phyloP scores from a whole-genome alignment of 2,113 vertebrate genomes.

The Hemiscyllium ocellatum region DNA sequence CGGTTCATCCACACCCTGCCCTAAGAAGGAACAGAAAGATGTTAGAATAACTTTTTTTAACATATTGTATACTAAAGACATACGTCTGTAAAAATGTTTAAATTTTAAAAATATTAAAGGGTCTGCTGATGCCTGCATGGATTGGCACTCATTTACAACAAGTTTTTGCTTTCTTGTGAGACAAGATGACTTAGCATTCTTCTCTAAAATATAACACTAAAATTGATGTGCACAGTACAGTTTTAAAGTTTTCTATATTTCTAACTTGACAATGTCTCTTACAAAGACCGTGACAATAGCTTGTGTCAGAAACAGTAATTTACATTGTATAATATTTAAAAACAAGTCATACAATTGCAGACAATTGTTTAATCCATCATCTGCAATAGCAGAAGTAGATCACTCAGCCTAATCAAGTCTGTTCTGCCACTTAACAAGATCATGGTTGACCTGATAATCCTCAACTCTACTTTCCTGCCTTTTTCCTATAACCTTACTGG shows the following conservation, averaged over 20 bases:
- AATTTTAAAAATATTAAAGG: not conserved
- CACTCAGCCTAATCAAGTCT: no score
- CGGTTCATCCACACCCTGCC: conserved; percentile 80
- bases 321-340: not conserved
- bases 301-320: not conserved
- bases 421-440: no score
- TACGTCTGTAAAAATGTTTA: not conserved
- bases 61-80: not conserved
- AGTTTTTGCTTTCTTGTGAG: not conserved
- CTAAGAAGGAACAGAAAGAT: conserved; percentile 48
- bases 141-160: not conserved
- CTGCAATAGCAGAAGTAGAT: no score
- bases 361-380: no score
- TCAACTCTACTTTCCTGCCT: no score
- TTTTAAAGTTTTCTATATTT: not conserved
- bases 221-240: not conserved
- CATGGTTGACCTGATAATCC: no score
- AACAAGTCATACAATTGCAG: no score
- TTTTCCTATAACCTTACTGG: no score
- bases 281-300: not conserved
- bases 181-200: not conserved
- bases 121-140: not conserved
- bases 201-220: not conserved
- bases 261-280: not conserved
- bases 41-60: not conserved